Evolutionary conservation across 1,140 invertebrate species (phyloP).

Genomic region (Ruditapes philippinarum): DNA sequence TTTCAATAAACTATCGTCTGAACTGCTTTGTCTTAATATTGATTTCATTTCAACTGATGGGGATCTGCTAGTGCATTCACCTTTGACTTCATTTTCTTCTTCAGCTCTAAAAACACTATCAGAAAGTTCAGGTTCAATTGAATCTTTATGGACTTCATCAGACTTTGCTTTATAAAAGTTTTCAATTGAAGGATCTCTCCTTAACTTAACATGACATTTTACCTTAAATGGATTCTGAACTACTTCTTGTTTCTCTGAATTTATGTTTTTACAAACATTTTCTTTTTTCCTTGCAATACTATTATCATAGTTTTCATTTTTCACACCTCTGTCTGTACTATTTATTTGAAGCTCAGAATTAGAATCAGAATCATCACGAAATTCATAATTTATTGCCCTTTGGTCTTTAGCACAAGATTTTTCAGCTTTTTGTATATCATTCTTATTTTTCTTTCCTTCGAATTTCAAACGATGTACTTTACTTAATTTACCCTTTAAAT

Average conservation of each 20-base stretch:
- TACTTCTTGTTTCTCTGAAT: background rate
- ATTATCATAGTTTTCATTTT: background rate
- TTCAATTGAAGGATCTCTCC: conserved; percentile 52
- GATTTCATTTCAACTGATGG: background rate
- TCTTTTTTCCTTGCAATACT: background rate
- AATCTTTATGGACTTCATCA: background rate
- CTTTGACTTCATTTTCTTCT: background rate
- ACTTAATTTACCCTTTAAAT: background rate
- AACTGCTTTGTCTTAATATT: background rate
- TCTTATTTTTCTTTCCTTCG: background rate
- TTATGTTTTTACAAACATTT: background rate
- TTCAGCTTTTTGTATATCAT: background rate
- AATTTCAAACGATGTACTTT: background rate
- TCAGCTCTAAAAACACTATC: background rate
- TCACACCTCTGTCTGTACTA: background rate
- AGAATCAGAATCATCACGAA: conserved; percentile 23
- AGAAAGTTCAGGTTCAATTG: background rate
- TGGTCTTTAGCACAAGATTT: background rate
- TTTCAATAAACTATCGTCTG: conserved; percentile 7
- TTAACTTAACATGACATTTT: conserved; percentile 49
- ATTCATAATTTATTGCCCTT: conserved; percentile 39
- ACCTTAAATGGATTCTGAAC: background rate
- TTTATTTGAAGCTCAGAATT: background rate
- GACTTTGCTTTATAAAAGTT: conserved; percentile 21
- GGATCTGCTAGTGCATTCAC: background rate